Evolutionary conservation across 2,797 vertebrate species (phyloP).

Genomic region (Squalus acanthias): DNA sequence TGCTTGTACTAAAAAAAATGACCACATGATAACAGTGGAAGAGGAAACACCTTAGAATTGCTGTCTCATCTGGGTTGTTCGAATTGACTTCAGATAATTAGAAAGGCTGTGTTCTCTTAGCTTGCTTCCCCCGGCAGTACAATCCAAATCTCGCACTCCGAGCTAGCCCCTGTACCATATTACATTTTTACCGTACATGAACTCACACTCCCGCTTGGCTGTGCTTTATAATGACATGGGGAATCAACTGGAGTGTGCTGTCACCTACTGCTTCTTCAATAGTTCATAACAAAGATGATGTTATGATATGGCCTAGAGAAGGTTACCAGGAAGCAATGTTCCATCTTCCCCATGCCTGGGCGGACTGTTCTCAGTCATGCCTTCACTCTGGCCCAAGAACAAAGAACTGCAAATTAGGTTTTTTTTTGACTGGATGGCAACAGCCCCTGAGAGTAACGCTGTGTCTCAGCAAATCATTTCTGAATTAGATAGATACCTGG

Average conservation of each 20-base stretch:
- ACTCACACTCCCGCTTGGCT: neutral
- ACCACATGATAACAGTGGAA: neutral
- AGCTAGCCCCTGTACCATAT: neutral
- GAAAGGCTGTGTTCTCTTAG: neutral
- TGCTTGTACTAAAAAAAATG: neutral
- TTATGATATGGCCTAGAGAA: neutral
- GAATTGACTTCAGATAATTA: neutral
- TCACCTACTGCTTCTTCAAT: neutral
- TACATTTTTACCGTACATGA: neutral
- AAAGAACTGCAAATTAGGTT: neutral
- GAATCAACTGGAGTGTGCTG: neutral
- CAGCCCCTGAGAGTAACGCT: neutral
- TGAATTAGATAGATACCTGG: neutral
- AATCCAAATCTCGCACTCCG: neutral
- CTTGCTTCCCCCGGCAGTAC: neutral
- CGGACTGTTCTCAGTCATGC: neutral
- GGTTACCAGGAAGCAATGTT: neutral
- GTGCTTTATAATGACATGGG: neutral
- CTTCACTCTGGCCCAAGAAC: neutral
- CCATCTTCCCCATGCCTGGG: neutral
- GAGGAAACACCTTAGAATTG: neutral
- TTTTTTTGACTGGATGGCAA: neutral
- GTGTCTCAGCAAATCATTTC: neutral
- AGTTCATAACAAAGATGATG: neutral
- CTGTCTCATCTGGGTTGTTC: neutral